Evolutionary conservation across 2,113 vertebrate species (phyloP), one percentile per base, ranked within the genome.

Genomic region (Axis porcinus): DNA sequence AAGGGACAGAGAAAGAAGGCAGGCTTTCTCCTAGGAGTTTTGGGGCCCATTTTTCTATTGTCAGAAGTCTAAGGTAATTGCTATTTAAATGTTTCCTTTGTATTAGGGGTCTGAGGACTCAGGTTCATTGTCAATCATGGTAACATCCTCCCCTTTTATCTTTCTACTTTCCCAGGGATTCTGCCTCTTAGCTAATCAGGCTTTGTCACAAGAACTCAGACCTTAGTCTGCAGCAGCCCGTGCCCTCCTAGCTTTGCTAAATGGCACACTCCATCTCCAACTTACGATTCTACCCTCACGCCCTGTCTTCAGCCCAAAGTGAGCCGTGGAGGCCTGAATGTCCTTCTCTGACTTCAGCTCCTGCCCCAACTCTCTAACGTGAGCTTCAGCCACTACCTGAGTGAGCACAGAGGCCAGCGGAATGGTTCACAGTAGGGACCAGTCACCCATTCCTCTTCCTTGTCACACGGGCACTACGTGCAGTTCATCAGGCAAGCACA

Each of bases 361-460:
- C 27, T 12, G 36, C 15, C 27, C 25, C 55, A 58, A 1, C 14
- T 1, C 23, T 40, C n/a, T 40, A 40, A 57, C 52, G 2, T 23
- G 52, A 40, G 9, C 8, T 55, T 43, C 9, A 58, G 36, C 55
- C 55, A 19, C 25, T 43, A 23, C 12, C 1, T 45, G 89, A 12
- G 7, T 33, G 88, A 43, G 54, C 54, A n/a, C 28, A 5, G 21
- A 23, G 36, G 17, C 28, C 88, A 58, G 28, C 28, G 4, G 2
- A 25, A 12, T 43, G n/a, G 74, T 15, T 33, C 40, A n/a, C 54
- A 60, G 40, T 16, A 27, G 33, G 33, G 30, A 5, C 25, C 40
- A 36, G 28, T 5, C 8, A 4, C 58, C 17, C 0, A 0, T 5
- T 10, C 23, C 13, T 45, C 13, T 79, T 57, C 52, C 25, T 25